phyloP scores from a whole-genome alignment of 2,888 invertebrate species.

The Oxyscelio sp. region DNA sequence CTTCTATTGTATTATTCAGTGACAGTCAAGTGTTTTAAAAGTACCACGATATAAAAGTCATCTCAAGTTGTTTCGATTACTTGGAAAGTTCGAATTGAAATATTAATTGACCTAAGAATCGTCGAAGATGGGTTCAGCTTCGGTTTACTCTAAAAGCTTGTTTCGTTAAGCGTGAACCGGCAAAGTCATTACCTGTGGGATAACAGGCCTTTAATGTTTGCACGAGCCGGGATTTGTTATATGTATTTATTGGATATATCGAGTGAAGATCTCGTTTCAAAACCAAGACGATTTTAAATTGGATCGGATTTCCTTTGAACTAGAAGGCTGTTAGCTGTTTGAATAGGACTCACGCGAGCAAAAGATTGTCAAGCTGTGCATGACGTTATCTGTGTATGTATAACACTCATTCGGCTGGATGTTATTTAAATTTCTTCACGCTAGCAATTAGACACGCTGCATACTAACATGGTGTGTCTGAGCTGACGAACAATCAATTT shows the following conservation, averaged over 20 bases:
- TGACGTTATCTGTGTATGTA: neutral
- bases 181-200: slow-evolving; percentile 44
- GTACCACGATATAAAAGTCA: slow-evolving; percentile 15
- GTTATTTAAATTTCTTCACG: slow-evolving; percentile 13
- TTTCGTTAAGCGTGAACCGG: slow-evolving; percentile 24
- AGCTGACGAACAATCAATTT: neutral
- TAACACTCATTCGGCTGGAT: neutral
- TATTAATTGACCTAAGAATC: slow-evolving; percentile 84
- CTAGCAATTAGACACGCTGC: neutral
- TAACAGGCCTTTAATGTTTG: slow-evolving; percentile 36
- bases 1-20: slow-evolving; percentile 17
- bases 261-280: slow-evolving; percentile 29
- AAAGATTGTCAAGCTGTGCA: slow-evolving; percentile 28
- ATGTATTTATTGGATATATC: slow-evolving; percentile 34
- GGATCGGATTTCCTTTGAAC: slow-evolving; percentile 22
- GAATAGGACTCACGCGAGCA: slow-evolving; percentile 32
- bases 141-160: slow-evolving; percentile 16
- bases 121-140: slow-evolving; percentile 23
- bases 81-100: slow-evolving; percentile 84
- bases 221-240: slow-evolving; percentile 13
- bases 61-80: slow-evolving; percentile 40
- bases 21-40: slow-evolving; percentile 21
- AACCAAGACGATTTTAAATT: slow-evolving; percentile 26
- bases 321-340: slow-evolving; percentile 3
- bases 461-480: neutral